phyloP scores from a whole-genome alignment of 2,797 vertebrate species.

The Anabas testudineus region DNA sequence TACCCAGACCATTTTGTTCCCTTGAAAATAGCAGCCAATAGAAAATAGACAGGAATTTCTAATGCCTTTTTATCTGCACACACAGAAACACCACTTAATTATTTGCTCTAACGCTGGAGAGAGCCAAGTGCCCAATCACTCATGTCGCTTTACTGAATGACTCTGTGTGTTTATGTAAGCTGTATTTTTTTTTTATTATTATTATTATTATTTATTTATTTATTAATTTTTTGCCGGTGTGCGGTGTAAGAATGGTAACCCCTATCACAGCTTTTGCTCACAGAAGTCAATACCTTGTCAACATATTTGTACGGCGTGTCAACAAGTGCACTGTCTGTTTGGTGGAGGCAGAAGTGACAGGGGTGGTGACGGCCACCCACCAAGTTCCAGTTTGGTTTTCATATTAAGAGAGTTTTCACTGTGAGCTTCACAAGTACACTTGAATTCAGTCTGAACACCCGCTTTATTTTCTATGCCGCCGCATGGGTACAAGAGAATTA shows the following conservation, averaged over 20 bases:
- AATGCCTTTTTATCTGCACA: constrained; percentile 56
- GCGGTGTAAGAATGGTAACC: constrained; percentile 46
- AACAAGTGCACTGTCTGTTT: constrained; percentile 61
- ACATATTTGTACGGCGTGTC: constrained; percentile 66
- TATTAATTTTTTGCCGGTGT: constrained; percentile 25
- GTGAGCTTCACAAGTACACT: constrained; percentile 14
- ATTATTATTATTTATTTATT: too few relatives aligned
- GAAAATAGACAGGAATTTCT: constrained; percentile 58
- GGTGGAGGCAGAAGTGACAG: constrained; percentile 64
- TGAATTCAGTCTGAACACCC: constrained; percentile 36
- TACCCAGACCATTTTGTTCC: constrained; percentile 71
- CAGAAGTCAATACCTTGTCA: constrained; percentile 74
- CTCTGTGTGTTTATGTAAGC: constrained; percentile 28
- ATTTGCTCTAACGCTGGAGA: constrained; percentile 67
- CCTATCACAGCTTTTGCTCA: constrained; percentile 56
- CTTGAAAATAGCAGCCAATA: constrained; percentile 68
- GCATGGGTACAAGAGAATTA: constrained; percentile 43
- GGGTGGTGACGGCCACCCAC: constrained; percentile 56
- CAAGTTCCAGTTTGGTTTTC: constrained; percentile 41
- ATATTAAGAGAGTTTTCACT: constrained; percentile 34
- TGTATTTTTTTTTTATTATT: too few relatives aligned
- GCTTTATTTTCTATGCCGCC: constrained; percentile 40
- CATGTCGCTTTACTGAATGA: constrained; percentile 53
- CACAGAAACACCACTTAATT: constrained; percentile 66
- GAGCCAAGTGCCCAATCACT: constrained; percentile 55